A percentile compares a stretch with the other conserved stretches of the same genome.
These are phyloP conservation scores for Isoperla grammatica DNA, from an alignment of 2,888 invertebrate genomes.

Conservation along the genomic window DNA sequence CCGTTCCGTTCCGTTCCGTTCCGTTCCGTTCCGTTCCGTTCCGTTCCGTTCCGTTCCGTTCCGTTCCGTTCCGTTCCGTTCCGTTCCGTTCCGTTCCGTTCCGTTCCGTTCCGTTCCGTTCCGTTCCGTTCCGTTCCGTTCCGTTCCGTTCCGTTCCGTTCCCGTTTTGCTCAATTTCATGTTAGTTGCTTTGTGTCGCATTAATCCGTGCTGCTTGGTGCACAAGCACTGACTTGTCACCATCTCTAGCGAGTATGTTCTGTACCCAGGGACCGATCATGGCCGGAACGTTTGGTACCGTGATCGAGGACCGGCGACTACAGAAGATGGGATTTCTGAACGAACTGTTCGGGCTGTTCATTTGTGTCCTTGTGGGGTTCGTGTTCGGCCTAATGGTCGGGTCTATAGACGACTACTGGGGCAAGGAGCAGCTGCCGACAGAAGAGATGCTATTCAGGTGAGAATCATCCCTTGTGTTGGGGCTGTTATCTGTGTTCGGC, in stretches of 20 bases:
- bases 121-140: too few relatives aligned
- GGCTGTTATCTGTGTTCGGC: conserved; percentile 62
- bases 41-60: too few relatives aligned
- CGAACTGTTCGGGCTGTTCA: conserved; percentile 59
- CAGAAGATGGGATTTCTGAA: conserved; percentile 59
- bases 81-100: too few relatives aligned
- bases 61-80: too few relatives aligned
- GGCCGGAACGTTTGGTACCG: conserved; percentile 68
- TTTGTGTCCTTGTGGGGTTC: conserved; percentile 63
- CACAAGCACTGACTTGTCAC: too few relatives aligned
- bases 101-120: too few relatives aligned
- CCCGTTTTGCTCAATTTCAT: neutral
- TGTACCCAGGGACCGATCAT: conserved; percentile 75
- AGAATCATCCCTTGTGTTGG: conserved; percentile 47
- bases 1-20: too few relatives aligned
- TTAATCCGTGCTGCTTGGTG: too few relatives aligned
- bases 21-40: too few relatives aligned
- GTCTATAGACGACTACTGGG: conserved; percentile 43
- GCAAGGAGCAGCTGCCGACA: conserved; percentile 57
- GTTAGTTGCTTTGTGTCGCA: neutral
- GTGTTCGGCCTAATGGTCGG: conserved; percentile 47
- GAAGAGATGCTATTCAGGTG: conserved; percentile 59
- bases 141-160: too few relatives aligned
- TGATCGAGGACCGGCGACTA: conserved; percentile 58
- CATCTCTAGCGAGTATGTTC: too few relatives aligned